These are phyloP conservation scores for Cataglyphis rosenhaueri DNA, from an alignment of 2,888 invertebrate genomes.

Conservation along the genomic window DNA sequence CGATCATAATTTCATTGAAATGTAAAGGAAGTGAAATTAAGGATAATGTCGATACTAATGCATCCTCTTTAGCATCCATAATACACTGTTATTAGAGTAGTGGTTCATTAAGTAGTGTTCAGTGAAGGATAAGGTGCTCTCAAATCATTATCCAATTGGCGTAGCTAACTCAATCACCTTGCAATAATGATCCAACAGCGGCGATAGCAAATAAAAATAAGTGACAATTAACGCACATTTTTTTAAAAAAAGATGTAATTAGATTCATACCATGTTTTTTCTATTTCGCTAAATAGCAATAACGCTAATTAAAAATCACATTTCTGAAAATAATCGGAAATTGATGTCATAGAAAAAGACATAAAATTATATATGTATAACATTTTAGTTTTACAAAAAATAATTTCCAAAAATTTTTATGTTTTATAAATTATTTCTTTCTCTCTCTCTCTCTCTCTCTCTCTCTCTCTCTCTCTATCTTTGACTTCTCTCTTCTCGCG, in stretches of 20 bases:
- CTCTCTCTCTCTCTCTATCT: neutral
- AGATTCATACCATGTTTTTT: neutral
- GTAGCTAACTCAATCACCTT: constrained; percentile 16
- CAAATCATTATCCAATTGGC: constrained; percentile 45
- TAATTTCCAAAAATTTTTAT: neutral
- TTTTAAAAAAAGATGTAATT: neutral
- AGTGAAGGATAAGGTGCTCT: constrained; percentile 19
- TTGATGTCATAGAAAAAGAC: neutral
- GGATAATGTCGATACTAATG: constrained; percentile 28
- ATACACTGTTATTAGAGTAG: constrained; percentile 21
- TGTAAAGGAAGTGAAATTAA: constrained; percentile 43
- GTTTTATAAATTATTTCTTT: neutral
- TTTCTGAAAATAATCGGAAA: neutral
- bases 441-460: neutral
- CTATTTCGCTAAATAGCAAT: neutral
- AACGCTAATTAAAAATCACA: neutral
- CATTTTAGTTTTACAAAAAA: neutral
- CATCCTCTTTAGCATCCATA: constrained; percentile 6
- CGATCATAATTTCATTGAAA: constrained; percentile 37
- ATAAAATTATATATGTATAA: neutral
- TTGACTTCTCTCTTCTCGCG: neutral
- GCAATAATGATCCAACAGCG: constrained; percentile 12
- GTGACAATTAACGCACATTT: neutral
- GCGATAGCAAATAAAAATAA: constrained; percentile 15
- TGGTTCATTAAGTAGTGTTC: constrained; percentile 46